phyloP scores from a whole-genome alignment of 2,113 vertebrate species.

The Andinoacara biseriatus region DNA sequence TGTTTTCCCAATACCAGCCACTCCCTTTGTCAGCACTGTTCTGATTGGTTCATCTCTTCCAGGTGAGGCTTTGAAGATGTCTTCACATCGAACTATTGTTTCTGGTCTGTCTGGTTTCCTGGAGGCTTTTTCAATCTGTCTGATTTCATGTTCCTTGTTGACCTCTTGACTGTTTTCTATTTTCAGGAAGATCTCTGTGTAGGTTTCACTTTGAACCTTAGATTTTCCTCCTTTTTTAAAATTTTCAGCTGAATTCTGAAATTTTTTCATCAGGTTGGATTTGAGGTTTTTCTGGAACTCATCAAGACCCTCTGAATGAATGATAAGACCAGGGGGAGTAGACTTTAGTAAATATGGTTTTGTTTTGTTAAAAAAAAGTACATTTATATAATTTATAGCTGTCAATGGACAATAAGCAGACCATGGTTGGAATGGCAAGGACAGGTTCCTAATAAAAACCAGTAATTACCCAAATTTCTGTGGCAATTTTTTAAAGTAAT shows the following conservation, averaged over 20 bases:
- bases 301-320: background rate
- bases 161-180: background rate
- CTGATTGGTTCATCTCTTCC: background rate
- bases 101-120: conserved; percentile 16
- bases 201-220: background rate
- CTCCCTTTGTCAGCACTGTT: conserved; percentile 9
- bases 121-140: conserved; percentile 23
- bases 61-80: background rate
- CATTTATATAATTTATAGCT: background rate
- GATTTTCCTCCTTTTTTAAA: background rate
- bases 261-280: conserved; percentile 9
- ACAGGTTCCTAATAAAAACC: background rate
- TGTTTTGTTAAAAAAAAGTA: background rate
- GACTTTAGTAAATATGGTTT: background rate
- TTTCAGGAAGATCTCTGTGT: background rate
- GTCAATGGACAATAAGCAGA: background rate
- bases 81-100: background rate
- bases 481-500: background rate
- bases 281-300: conserved; percentile 20
- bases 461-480: background rate
- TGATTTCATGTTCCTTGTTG: conserved; percentile 31
- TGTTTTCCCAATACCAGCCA: conserved; percentile 11
- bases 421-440: background rate
- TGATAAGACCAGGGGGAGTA: background rate
- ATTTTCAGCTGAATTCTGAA: conserved; percentile 1